phyloP scores from a whole-genome alignment of 2,113 vertebrate species.

The Corapipo altera region DNA sequence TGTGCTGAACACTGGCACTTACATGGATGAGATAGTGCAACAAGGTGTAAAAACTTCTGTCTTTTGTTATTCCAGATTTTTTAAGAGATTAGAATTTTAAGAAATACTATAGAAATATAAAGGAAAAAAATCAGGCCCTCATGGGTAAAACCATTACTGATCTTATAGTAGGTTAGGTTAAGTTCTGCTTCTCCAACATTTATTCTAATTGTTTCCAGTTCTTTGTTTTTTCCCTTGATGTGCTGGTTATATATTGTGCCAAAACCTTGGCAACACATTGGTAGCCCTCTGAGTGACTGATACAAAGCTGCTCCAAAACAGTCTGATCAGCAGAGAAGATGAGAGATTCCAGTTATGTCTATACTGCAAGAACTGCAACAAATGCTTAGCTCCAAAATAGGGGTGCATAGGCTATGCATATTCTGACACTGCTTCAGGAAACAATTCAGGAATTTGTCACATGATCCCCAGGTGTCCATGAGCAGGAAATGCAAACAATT shows the following conservation, averaged over 20 bases:
- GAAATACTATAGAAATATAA: neutral
- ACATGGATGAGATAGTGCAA: neutral
- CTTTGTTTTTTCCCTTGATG: neutral
- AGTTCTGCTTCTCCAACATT: neutral
- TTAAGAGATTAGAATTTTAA: neutral
- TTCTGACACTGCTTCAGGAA: neutral
- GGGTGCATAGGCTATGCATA: rapidly evolving
- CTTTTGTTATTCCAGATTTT: neutral
- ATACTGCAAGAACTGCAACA: neutral
- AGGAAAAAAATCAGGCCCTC: neutral
- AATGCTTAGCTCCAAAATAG: neutral
- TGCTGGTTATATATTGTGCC: neutral
- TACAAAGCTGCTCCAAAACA: neutral
- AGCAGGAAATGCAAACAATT: neutral
- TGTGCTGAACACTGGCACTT: neutral
- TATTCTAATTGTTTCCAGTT: neutral
- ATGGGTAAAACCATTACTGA: neutral
- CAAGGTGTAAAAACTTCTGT: neutral
- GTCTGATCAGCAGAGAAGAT: neutral
- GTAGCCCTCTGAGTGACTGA: neutral
- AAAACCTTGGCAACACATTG: neutral
- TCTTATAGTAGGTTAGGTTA: neutral
- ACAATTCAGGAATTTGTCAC: neutral
- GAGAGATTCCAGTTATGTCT: neutral
- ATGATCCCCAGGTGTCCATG: neutral